Base-by-base conservation (phyloP, 1,140 invertebrate genomes). In the Sycophila sp. region DNA sequence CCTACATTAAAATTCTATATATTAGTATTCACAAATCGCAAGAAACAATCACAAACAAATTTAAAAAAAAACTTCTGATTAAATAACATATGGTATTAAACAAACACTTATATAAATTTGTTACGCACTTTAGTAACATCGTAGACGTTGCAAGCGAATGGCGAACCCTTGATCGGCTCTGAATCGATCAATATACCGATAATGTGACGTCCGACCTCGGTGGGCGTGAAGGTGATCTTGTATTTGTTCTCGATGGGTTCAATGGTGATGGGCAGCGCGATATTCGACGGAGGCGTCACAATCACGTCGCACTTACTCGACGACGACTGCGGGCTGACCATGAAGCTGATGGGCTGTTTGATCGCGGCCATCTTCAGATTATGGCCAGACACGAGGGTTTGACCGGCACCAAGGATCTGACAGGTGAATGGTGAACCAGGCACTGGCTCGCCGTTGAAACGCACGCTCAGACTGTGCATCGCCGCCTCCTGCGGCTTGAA, bases 401-500 rank as follows among this genome's bases (percentile, higher is more conserved):
- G 89, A 69, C 88, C 90, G 10, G 86, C 85, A 69, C 90, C 88
- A 17, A 89, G 85, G 64, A 96, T 94, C 82, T 92, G 90, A 78
- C 94, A 96, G 49, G 91, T 93, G 81, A 96, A 97, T 15, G 96
- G 95, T 34, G 95, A 97, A 8, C 95, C 92, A 65, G 96, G 96
- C 7, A 99, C 95, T 24, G 94, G 92, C 84, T 97, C 94, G 11
- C 96, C 96, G 86, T 99, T 99, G 83, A 99, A 99, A 73, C 96
- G 91, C 32, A 99, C 95, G 67, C 94, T 97, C 0, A 96, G 87
- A 69, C 91, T 94, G 83, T 98, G 96, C 1, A 92, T 89, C 2
- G 94, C 94, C 3, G 95, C 91, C 87, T 96, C 95, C 59, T 95
- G 94, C 0, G 97, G 98, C 78, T 98, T 98, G 83, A 99, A 99